A percentile compares a stretch with the other conserved stretches of the same genome.
These are phyloP conservation scores for Phalera bucephala DNA, from an alignment of 2,888 invertebrate species.

Conservation along the genomic window DNA sequence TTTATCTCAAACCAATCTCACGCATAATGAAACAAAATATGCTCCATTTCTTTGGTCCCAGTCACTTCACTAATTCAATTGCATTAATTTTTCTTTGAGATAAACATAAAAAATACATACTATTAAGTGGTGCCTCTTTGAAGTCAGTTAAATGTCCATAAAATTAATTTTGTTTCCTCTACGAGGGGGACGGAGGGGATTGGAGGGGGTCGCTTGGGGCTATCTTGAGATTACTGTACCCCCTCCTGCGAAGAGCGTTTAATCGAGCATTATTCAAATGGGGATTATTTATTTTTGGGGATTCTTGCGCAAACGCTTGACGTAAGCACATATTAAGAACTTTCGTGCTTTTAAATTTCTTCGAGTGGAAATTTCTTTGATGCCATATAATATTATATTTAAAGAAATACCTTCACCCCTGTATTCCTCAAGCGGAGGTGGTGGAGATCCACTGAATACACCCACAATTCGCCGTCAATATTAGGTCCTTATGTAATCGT, in stretches of 20 bases:
- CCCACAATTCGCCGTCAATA: too few relatives aligned
- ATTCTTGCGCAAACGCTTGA: conserved; percentile 15
- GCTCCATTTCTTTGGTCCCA: not conserved
- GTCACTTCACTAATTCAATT: conserved; percentile 8
- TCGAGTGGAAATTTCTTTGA: too few relatives aligned
- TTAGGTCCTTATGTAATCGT: too few relatives aligned
- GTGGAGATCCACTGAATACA: too few relatives aligned
- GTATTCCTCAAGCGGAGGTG: too few relatives aligned
- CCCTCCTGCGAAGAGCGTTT: conserved; percentile 29
- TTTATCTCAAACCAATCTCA: not conserved
- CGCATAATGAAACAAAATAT: not conserved
- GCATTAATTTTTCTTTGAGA: conserved; percentile 3
- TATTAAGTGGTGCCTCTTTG: conserved; percentile 23
- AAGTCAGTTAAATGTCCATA: conserved; percentile 43
- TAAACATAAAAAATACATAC: conserved; percentile 19
- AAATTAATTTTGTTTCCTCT: conserved; percentile 43
- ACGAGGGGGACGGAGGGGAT: too few relatives aligned
- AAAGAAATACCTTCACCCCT: too few relatives aligned
- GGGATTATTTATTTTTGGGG: conserved; percentile 32
- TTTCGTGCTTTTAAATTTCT: too few relatives aligned
- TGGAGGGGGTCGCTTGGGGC: conserved; percentile 18
- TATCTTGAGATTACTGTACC: conserved; percentile 33
- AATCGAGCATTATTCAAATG: conserved; percentile 57
- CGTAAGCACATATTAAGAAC: too few relatives aligned
- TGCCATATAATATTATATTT: too few relatives aligned